Base-by-base conservation (phyloP, 2,888 invertebrate genomes). In the Oligia fasciuncula region DNA sequence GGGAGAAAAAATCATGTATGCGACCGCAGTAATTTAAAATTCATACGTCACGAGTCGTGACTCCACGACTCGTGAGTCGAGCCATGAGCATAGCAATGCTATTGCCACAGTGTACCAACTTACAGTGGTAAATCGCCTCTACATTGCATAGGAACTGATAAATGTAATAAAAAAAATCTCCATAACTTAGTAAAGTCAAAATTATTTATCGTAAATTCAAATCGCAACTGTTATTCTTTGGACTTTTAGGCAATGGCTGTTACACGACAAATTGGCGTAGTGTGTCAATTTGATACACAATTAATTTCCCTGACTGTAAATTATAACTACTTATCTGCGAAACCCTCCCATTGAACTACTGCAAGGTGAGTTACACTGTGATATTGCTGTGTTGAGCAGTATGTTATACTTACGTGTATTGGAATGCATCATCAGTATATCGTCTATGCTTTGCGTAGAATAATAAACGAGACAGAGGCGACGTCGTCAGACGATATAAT, bases 1-100 rank as follows among this genome's bases (percentile, higher is more conserved):
- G 66, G 72, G 11, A 17, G 74, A 66, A 73, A 82, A 77, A 82
- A 85, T 74, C 23, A 85, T 57, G 74, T 46, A 85, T 76, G 78
- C 77, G 63, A 35, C 40, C 54, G 51, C 54, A 54, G 69, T 73
- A 43, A 79, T 79, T 79, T 73, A 65, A 76, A 73, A 81, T 85
- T 77, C 79, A 79, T 79, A 87, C 75, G 73, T 73, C 62, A 78
- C 62, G 13, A 4, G 46, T 66, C 4, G 73, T 81, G 49, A 63
- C n/a, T n/a, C n/a, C n/a, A n/a, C 62, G 13, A 4, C 51, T 66
- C 4, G 73, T 81, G 49, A 63, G 54, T 43, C 49, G 51, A 57
- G 51, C 17, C 57, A 13, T 60, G 51, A 19, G 17, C 51, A 62
- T 40, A 54, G 76, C 17, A 43, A 70, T 78, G 65, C 29, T 35